Evolutionary conservation across 2,797 vertebrate genomes (phyloP).

Genomic region (Oryzias dopingdopingensis): DNA sequence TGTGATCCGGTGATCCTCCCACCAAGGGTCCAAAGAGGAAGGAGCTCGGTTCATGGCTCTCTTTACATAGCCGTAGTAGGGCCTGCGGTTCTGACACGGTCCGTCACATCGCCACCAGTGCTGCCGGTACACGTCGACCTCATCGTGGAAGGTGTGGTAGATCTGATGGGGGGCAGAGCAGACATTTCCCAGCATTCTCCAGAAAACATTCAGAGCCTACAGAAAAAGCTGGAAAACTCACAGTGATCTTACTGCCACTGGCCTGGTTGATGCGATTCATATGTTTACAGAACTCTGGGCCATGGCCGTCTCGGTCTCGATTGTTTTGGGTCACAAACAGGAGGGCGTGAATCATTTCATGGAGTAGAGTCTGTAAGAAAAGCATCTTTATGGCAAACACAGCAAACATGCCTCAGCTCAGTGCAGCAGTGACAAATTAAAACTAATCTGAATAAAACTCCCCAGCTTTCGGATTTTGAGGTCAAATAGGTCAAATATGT

Average conservation of each 20-base stretch:
- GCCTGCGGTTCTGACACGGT: slow-evolving; percentile 84
- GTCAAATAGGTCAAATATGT: too few species aligned
- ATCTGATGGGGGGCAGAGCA: slow-evolving; percentile 68
- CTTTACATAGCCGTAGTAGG: slow-evolving; percentile 91
- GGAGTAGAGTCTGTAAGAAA: slow-evolving; percentile 87
- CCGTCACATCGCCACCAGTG: slow-evolving; percentile 97
- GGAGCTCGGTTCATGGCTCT: slow-evolving; percentile 92
- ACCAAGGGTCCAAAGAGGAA: slow-evolving; percentile 90
- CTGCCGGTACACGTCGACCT: slow-evolving; percentile 90
- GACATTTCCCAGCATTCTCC: not conserved
- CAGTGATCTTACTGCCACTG: slow-evolving; percentile 89
- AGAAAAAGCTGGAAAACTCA: slow-evolving; percentile 48
- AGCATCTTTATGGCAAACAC: not conserved
- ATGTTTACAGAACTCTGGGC: slow-evolving; percentile 95
- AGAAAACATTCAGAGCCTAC: not conserved
- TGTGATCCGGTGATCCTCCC: slow-evolving; percentile 84
- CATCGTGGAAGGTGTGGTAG: slow-evolving; percentile 88
- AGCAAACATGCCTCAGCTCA: too few species aligned
- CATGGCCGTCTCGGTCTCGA: slow-evolving; percentile 89
- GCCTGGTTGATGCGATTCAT: slow-evolving; percentile 91
- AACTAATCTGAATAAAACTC: too few species aligned
- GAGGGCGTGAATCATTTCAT: slow-evolving; percentile 98
- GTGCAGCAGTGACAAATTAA: too few species aligned
- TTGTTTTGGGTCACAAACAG: slow-evolving; percentile 96
- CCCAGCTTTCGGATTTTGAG: too few species aligned